These are phyloP conservation scores for Solenopsis invicta DNA, from an alignment of 1,140 invertebrate species.

Conservation along the genomic window DNA sequence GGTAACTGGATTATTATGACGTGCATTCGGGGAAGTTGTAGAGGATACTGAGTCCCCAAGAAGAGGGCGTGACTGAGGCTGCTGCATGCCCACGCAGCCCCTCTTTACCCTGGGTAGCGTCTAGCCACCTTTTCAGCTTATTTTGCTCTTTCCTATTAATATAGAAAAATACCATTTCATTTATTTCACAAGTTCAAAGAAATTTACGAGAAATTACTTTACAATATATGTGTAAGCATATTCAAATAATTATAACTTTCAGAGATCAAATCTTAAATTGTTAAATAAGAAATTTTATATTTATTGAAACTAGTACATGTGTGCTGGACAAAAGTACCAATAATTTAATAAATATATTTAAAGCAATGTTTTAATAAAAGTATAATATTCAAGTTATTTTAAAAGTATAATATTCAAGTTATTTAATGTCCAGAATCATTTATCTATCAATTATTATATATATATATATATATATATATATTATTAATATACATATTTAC, in stretches of 20 bases:
- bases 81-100: slow-evolving; percentile 89
- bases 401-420: no score
- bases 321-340: background rate
- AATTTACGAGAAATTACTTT: slow-evolving; percentile 3
- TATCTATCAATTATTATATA: background rate
- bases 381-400: background rate
- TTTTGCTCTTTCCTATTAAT: slow-evolving; percentile 78
- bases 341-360: background rate
- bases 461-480: background rate
- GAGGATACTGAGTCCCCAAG: slow-evolving; percentile 88
- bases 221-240: background rate
- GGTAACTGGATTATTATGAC: slow-evolving; percentile 85
- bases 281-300: background rate
- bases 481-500: slow-evolving; percentile 26
- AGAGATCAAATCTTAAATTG: background rate
- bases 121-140: slow-evolving; percentile 83
- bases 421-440: background rate
- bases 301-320: background rate
- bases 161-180: slow-evolving; percentile 30
- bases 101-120: slow-evolving; percentile 87
- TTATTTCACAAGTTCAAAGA: background rate
- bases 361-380: background rate
- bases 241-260: background rate
- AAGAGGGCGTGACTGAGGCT: slow-evolving; percentile 88
- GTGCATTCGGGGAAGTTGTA: slow-evolving; percentile 86